Evolutionary conservation across 2,888 invertebrate species (phyloP).

Genomic region (Drosophila pseudotakahashii): DNA sequence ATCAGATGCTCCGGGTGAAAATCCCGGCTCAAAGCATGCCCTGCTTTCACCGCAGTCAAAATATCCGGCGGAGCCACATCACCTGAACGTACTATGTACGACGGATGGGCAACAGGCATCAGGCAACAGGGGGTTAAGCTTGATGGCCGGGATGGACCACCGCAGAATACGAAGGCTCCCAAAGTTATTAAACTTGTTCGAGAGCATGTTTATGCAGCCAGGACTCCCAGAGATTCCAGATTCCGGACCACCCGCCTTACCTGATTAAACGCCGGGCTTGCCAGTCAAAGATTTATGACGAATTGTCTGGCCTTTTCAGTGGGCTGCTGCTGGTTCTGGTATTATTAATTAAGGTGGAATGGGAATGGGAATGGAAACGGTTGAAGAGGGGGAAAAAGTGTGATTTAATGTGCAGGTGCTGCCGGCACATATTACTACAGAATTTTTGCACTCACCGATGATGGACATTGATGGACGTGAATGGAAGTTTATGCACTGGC

Average conservation of each 20-base stretch:
- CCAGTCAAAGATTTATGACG: constrained; percentile 36
- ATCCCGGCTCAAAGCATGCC: constrained; percentile 11
- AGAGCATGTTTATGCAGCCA: constrained; percentile 33
- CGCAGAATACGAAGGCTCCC: constrained; percentile 19
- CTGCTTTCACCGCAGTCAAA: constrained; percentile 21
- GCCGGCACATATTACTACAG: constrained; percentile 32
- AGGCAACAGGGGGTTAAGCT: constrained; percentile 7
- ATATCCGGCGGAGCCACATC: constrained; percentile 20
- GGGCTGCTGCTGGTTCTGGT: constrained; percentile 2
- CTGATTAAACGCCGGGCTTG: constrained; percentile 23
- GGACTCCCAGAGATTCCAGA: constrained; percentile 9
- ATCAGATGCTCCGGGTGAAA: neutral
- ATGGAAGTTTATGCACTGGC: constrained; percentile 29
- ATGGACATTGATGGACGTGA: constrained; percentile 48
- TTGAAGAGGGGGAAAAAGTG: constrained; percentile 2
- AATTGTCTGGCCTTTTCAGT: constrained; percentile 22
- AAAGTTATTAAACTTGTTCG: constrained; percentile 61
- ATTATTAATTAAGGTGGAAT: constrained; percentile 21
- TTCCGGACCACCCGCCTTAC: neutral
- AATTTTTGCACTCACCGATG: constrained; percentile 27
- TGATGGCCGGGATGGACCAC: constrained; percentile 3
- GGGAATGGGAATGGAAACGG: neutral
- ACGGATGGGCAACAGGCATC: neutral
- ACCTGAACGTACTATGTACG: constrained; percentile 13
- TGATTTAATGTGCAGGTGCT: constrained; percentile 47